Base-by-base conservation (phyloP, 2,797 vertebrate genomes). In the Eutrigla gurnardus region DNA sequence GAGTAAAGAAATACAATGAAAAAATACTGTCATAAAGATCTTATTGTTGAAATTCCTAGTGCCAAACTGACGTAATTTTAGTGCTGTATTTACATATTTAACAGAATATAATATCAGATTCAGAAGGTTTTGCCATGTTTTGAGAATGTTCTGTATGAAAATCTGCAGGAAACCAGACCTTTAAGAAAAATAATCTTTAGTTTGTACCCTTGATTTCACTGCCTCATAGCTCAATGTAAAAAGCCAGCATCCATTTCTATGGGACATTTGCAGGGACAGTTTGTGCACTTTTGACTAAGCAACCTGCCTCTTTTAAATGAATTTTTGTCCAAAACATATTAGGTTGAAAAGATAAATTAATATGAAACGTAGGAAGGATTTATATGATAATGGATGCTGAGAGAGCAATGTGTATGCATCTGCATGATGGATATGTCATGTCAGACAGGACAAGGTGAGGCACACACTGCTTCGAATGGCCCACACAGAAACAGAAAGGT, bases 401-500 rank as follows among this genome's bases (percentile, higher is more conserved):
- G 70, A 67, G 40, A 79, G 75, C 66, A 67, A 49, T 75, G 52
- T 64, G 37, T 64, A 65, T 63, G 54, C 40, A 63, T 73, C 14
- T 80, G 61, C 33, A 75, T 87, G 86, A 88, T 86, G 73, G 79
- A 86, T 86, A 61, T 78, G 80, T 78, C 80, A 88, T 71, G 74
- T 75, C 72, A 87, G 71, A 70, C 60, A 70, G 60, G 67, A 86
- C 66, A 77, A 45, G 52, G 68, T 75, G 78, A 86, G 54, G 42
- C 70, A 55, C 58, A 80, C 43, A 25, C 58, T 53, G 58, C 36
- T 82, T 78, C 81, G 58, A 82, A 81, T 55, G 75, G 65, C 61
- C 71, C 67, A 65, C 39, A 72, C 49, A 80, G 70, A 89, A 87
- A 86, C 77, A 81, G 76, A 85, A 25, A 83, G 74, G 71, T 79